Percentiles rank a stretch among this genome's conserved stretches.
Evolutionary conservation across 1,140 invertebrate species (phyloP).

Genomic region (Limonius californicus): DNA sequence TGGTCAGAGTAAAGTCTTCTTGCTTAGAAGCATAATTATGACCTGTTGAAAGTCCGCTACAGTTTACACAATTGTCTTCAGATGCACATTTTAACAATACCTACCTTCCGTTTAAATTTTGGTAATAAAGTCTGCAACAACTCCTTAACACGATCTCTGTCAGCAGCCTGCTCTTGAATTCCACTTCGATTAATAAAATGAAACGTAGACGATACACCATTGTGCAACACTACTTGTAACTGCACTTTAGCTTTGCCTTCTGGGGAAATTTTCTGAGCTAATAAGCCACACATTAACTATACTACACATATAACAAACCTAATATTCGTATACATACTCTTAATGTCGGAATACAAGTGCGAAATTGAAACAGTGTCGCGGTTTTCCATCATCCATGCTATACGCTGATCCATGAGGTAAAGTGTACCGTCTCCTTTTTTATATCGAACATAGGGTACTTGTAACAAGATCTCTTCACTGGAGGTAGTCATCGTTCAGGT

Average conservation of each 20-base stretch:
- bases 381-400: constrained; percentile 95
- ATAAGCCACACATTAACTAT: too few species aligned
- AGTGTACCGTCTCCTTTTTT: constrained; percentile 95
- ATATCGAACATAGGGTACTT: constrained; percentile 87
- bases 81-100: too few species aligned
- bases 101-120: constrained; percentile 85
- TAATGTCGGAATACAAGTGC: constrained; percentile 93
- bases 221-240: constrained; percentile 94
- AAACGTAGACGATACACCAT: constrained; percentile 92
- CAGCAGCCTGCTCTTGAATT: constrained; percentile 75
- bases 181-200: constrained; percentile 93
- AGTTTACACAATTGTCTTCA: background rate
- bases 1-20: too few species aligned
- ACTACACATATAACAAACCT: background rate
- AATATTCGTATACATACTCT: too few species aligned
- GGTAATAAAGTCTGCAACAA: constrained; percentile 86
- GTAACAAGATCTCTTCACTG: constrained; percentile 89
- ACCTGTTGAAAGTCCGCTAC: too few species aligned
- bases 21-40: too few species aligned
- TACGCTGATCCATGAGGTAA: constrained; percentile 91
- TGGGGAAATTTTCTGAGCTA: constrained; percentile 97
- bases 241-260: constrained; percentile 98
- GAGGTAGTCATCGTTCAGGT: constrained; percentile 64
- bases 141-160: constrained; percentile 93
- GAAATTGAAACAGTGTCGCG: constrained; percentile 86